Conservation (phyloP, 2,797 vertebrate genomes). For the Brachyrhaphis roseni region DNA sequence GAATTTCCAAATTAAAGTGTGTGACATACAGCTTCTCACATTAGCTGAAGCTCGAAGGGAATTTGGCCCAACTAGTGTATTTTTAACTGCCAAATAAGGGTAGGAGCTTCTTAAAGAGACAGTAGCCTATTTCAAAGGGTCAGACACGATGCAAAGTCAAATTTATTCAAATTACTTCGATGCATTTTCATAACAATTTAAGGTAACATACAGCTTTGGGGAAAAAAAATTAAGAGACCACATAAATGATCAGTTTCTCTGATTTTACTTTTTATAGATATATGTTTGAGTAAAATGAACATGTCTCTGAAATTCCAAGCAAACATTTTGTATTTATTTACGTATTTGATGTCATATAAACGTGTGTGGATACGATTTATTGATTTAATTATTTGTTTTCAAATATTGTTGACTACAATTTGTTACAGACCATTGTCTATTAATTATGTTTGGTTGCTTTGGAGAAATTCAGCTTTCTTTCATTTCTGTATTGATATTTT, state of each 20-base stretch:
- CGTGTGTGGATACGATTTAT: too few species aligned
- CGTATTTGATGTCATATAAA: too few species aligned
- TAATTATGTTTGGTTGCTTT: not conserved
- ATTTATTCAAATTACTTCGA: not conserved
- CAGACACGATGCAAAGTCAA: not conserved
- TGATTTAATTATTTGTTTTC: too few species aligned
- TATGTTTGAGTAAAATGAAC: too few species aligned
- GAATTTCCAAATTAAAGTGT: not conserved
- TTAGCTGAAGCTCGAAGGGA: not conserved
- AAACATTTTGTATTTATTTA: too few species aligned
- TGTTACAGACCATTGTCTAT: not conserved
- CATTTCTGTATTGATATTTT: not conserved
- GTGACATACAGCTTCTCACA: not conserved
- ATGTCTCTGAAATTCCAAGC: too few species aligned
- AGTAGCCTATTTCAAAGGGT: too few species aligned
- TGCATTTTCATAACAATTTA: not conserved
- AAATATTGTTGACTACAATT: not conserved
- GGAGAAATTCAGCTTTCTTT: not conserved
- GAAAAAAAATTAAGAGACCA: not conserved
- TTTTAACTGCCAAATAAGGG: too few species aligned
- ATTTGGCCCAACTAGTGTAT: not conserved
- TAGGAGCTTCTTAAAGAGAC: too few species aligned
- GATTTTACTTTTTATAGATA: too few species aligned
- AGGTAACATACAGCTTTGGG: not conserved
- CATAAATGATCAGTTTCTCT: too few species aligned